Evolutionary conservation across 2,113 vertebrate species (phyloP), one percentile per base, ranked within the genome.

Genomic region (Mormyrus iriodes): DNA sequence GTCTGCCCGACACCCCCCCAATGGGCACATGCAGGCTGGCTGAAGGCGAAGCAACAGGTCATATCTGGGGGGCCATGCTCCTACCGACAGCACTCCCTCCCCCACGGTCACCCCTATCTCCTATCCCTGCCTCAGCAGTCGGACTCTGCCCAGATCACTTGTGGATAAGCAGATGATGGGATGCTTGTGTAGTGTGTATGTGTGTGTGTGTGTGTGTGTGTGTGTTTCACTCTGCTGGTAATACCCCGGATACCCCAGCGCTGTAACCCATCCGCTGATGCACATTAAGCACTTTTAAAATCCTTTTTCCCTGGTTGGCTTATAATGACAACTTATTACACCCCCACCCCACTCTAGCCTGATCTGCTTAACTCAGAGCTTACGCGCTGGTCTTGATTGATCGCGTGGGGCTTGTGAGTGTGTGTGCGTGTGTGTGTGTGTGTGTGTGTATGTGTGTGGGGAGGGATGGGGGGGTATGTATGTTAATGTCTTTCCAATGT

Each of bases 11-110:
- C n/a, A n/a, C 93, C 95, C 94, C 93, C 95, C 94, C 94, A 96
- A 97, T 95, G 95, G 95, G 94, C 94, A 94, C 94, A 93, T 91
- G 93, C 95, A 95, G 94, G 95, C 94, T 87, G 82, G 91, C 91
- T 91, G 92, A 85, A 90, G 89, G 91, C 76, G 90, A 91, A 79
- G 89, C 85, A 89, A 90, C 88, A 90, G 87, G 86, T 88, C 39
- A 46, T 17, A 42, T 19, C 17, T 44, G 91, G 0, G 85, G 65
- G 69, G 19, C 69, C 46, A 69, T 55, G 86, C 86, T 93, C 90
- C 46, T 10, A 91, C 85, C 24, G 9, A 27, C n/a, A 12, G 58
- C 24, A 21, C 46, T 6, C 9, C 39, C 31, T 76, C 39, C 61
- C 21, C n/a, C 35, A 51, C 48, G 5, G 24, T 55, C 42, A 42